Base-by-base conservation (phyloP, 2,888 invertebrate genomes). In the Lamellibrachia columna region DNA sequence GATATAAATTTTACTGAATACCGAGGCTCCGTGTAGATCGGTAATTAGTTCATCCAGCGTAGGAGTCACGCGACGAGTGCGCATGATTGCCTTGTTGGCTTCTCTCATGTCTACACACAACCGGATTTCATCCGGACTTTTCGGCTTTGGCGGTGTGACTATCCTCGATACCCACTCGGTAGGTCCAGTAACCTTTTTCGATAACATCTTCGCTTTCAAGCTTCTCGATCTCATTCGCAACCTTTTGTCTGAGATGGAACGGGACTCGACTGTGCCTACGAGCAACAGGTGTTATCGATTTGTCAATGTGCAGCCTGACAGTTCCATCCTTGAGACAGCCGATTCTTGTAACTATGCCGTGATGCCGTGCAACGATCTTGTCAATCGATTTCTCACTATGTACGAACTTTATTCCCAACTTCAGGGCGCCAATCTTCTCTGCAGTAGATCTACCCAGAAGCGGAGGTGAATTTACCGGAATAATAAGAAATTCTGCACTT, bases 141-240 rank as follows among this genome's bases (percentile, higher is more conserved):
- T 40, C 40, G 1, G 40, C 1, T 40, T 40, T 40, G 40, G 40
- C 40, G 40, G 40, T 40, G 40, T 40, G 40, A 40, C 40, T 40
- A 40, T 40, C 40, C 40, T 40, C 40, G 40, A 40, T 40, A 40
- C 40, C 40, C 40, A 40, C 40, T 40, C 40, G 40, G 40, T 40
- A 40, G 40, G 40, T 40, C 1, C 40, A 40, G 40, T 40, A 40
- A 40, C 40, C 94, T 90, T 93, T 93, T 91, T 95, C 94, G 15
- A 94, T 94, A 11, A 94, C 93, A 91, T 94, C 94, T 11, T 93
- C 11, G 53, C 93, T n/a, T 40, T 94, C 53, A 7, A 94, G 92
- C 75, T 93, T 75, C 22, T 94, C 53, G n/a, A 95, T 90, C 93
- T 94, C 94, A 9, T 91, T 60, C 90, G 93, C 93, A 0, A 94